Conservation (phyloP, 2,797 vertebrate genomes). For the Halcyon leucocephala region DNA sequence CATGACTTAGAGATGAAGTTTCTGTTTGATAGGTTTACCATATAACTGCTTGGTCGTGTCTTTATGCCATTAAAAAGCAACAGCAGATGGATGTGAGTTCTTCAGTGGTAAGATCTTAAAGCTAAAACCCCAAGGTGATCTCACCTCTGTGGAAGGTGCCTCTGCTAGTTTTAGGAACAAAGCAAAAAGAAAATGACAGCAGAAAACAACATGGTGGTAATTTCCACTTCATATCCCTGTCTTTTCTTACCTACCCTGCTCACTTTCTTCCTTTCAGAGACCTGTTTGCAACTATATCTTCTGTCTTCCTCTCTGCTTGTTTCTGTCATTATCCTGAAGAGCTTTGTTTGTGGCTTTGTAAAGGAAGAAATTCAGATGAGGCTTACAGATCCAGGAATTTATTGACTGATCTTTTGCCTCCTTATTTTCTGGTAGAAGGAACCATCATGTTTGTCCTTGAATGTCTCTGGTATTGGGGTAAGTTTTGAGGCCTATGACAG, state of each 20-base stretch:
- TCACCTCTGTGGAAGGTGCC: not conserved
- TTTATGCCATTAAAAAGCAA: not conserved
- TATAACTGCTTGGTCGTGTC: not conserved
- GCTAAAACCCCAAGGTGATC: not conserved
- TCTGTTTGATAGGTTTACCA: not conserved
- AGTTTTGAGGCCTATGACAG: constrained; percentile 52
- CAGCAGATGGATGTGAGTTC: not conserved
- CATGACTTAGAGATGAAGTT: not conserved
- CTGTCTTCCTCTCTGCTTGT: not conserved
- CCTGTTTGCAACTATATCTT: not conserved
- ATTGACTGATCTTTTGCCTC: constrained; percentile 24
- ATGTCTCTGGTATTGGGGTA: constrained; percentile 18
- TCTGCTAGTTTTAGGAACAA: not conserved
- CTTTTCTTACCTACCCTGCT: not conserved
- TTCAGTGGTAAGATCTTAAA: not conserved
- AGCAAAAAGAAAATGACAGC: not conserved
- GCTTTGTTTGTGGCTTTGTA: not conserved
- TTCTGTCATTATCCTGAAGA: not conserved
- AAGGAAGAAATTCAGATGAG: not conserved
- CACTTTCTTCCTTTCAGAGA: not conserved
- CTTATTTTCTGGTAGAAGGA: constrained; percentile 39
- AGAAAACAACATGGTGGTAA: not conserved
- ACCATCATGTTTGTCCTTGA: constrained; percentile 55
- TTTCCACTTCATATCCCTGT: not conserved
- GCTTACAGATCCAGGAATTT: constrained; percentile 3